Percentiles rank a stretch among this genome's conserved stretches.
phyloP scores from a whole-genome alignment of 1,140 invertebrate genomes.

The Sycophila sp. region DNA sequence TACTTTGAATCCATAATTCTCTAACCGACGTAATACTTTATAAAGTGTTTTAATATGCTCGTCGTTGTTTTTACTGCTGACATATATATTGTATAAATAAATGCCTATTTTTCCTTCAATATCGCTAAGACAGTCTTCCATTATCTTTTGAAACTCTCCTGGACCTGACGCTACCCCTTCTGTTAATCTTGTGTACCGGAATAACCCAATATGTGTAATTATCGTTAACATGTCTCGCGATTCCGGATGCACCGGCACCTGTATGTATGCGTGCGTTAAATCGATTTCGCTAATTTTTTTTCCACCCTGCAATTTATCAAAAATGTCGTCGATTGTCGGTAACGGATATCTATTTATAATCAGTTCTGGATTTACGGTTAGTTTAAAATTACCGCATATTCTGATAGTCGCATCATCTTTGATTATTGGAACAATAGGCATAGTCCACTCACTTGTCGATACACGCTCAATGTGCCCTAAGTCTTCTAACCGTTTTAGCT shows the following conservation, averaged over 20 bases:
- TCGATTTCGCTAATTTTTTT: conserved; percentile 25
- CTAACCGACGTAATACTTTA: background rate
- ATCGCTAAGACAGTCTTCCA: conserved; percentile 54
- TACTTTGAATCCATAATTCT: background rate
- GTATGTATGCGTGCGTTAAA: conserved; percentile 30
- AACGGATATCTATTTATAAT: conserved; percentile 20
- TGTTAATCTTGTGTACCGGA: conserved; percentile 46
- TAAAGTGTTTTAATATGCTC: conserved; percentile 8
- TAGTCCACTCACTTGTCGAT: conserved; percentile 38
- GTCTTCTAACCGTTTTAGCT: conserved; percentile 37
- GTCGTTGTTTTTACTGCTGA: conserved; percentile 1
- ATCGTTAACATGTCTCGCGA: conserved; percentile 21
- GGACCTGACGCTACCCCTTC: conserved; percentile 51
- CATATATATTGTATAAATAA: conserved; percentile 37
- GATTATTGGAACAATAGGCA: conserved; percentile 43
- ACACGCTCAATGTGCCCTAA: conserved; percentile 27
- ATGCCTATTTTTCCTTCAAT: conserved; percentile 26
- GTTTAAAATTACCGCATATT: conserved; percentile 39
- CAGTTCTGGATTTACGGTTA: conserved; percentile 16
- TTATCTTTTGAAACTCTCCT: conserved; percentile 59
- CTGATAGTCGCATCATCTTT: conserved; percentile 46
- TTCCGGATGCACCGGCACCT: conserved; percentile 1
- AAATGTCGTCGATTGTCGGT: conserved; percentile 25
- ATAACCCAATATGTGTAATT: conserved; percentile 45
- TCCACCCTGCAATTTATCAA: conserved; percentile 4